These are phyloP conservation scores for Suncus etruscus DNA, from an alignment of 2,113 vertebrate species.

Conservation along the genomic window DNA sequence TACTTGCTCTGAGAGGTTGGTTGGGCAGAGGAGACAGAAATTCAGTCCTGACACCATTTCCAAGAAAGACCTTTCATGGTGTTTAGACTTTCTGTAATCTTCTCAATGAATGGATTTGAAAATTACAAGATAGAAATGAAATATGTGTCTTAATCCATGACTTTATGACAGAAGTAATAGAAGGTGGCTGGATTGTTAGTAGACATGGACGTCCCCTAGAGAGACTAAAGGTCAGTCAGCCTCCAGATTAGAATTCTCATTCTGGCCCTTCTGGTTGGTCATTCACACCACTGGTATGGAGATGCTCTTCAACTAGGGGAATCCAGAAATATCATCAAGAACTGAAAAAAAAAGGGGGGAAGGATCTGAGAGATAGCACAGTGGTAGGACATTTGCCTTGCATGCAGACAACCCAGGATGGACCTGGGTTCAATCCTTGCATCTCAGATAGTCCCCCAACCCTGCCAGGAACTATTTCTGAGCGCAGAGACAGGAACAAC, in stretches of 20 bases:
- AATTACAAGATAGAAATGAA: background rate
- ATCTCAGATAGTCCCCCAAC: too few relatives aligned
- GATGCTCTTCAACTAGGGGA: background rate
- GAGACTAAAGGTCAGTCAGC: background rate
- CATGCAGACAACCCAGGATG: too few relatives aligned
- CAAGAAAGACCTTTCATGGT: background rate
- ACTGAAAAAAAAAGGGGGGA: too few relatives aligned
- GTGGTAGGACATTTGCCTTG: too few relatives aligned
- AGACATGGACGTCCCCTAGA: too few relatives aligned
- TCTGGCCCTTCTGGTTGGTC: background rate
- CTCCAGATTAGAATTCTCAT: background rate
- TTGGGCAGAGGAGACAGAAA: constrained; percentile 1
- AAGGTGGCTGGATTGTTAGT: background rate
- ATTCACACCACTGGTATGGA: background rate
- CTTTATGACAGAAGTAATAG: background rate
- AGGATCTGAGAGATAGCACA: too few relatives aligned
- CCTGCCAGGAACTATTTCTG: too few relatives aligned
- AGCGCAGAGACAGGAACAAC: too few relatives aligned
- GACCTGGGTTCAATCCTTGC: too few relatives aligned
- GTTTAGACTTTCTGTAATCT: background rate
- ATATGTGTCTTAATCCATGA: background rate
- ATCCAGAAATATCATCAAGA: background rate
- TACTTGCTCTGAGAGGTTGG: constrained; percentile 12
- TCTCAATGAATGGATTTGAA: constrained; percentile 29
- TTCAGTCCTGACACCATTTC: background rate